Conservation (phyloP, 2,113 vertebrate genomes). For the Sarotherodon lohbergeri region DNA sequence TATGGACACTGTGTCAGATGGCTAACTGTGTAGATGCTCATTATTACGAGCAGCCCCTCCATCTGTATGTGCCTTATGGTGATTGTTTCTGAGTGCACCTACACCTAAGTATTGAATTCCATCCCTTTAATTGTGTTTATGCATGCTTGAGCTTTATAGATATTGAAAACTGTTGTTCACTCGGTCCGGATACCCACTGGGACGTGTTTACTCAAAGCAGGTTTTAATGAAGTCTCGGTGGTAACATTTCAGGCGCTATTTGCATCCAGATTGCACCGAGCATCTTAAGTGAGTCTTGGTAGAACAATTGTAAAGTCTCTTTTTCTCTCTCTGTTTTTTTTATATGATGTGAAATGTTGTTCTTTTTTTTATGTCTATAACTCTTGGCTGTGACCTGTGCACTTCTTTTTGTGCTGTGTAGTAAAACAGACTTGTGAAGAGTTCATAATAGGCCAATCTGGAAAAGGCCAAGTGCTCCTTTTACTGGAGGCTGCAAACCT, state of each 20-base stretch:
- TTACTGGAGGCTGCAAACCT: not conserved
- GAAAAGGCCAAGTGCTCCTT: not conserved
- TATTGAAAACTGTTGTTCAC: not conserved
- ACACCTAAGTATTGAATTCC: not conserved
- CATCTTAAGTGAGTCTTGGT: not conserved
- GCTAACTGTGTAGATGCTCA: not conserved
- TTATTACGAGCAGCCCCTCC: not conserved
- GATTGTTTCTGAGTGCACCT: not conserved
- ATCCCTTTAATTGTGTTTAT: not conserved
- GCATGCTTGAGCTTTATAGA: not conserved
- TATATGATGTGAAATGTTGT: not conserved
- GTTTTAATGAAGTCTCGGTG: conserved; percentile 33
- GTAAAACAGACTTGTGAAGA: not conserved
- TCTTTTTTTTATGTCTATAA: not conserved
- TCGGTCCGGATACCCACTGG: not conserved
- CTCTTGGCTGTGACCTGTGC: not conserved
- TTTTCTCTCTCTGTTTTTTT: not conserved
- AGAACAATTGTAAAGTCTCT: not conserved
- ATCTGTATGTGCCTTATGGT: not conserved
- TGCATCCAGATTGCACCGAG: not conserved
- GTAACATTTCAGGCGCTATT: not conserved
- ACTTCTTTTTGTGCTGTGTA: not conserved
- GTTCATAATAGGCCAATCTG: not conserved
- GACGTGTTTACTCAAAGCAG: conserved; percentile 2
- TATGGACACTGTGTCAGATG: not conserved